These are phyloP conservation scores for Lissonota sp. DNA, from an alignment of 2,888 invertebrate genomes.

Conservation along the genomic window DNA sequence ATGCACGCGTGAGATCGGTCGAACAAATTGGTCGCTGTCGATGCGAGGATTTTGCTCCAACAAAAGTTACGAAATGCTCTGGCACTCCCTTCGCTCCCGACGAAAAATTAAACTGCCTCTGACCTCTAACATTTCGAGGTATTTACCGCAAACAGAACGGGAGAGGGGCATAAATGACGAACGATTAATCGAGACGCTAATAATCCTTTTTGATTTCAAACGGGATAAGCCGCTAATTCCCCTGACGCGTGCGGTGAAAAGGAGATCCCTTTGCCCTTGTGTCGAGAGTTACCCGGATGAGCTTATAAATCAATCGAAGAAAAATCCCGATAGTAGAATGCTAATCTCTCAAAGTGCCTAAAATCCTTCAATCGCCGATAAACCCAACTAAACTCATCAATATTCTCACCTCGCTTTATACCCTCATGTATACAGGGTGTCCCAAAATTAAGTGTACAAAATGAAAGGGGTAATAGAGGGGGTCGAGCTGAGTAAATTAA, in stretches of 20 bases:
- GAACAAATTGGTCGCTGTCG: too few species aligned
- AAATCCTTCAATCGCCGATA: slow-evolving; percentile 46
- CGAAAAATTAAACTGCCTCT: too few species aligned
- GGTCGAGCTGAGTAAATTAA: too few species aligned
- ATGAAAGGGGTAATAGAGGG: too few species aligned
- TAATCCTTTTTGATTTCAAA: slow-evolving; percentile 8
- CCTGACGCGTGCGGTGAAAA: background rate
- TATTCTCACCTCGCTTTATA: background rate
- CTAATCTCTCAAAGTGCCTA: slow-evolving; percentile 22
- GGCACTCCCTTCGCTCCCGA: too few species aligned
- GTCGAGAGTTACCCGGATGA: slow-evolving; percentile 11
- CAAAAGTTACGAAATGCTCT: too few species aligned
- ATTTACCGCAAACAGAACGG: too few species aligned
- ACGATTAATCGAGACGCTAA: background rate
- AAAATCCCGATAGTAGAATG: slow-evolving; percentile 35
- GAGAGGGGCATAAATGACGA: background rate
- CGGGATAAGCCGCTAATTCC: slow-evolving; percentile 25
- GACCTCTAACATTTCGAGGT: too few species aligned
- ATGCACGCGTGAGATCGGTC: too few species aligned
- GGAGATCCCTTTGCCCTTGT: background rate
- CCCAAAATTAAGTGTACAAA: too few species aligned
- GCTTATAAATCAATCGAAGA: slow-evolving; percentile 40
- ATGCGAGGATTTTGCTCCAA: too few species aligned
- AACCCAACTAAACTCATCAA: slow-evolving; percentile 39
- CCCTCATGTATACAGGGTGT: background rate